Percentiles rank a stretch among this genome's conserved stretches.
Conservation (phyloP, 2,888 invertebrate species). For the Penaeus monodon region DNA sequence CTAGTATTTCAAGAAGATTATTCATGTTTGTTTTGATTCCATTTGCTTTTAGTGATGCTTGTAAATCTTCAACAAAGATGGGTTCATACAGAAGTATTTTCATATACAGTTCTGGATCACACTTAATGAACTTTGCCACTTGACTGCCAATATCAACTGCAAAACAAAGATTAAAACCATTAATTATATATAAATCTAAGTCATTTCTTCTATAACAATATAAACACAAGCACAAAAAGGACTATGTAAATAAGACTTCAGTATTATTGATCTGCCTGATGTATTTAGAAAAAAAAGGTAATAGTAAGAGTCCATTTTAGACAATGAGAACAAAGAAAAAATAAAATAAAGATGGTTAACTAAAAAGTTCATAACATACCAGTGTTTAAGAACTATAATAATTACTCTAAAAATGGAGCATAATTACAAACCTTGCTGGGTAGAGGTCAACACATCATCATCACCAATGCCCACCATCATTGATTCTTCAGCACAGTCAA, state of each 20-base stretch:
- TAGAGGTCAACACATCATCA: constrained; percentile 14
- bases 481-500: constrained; percentile 34
- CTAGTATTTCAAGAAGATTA: constrained; percentile 72
- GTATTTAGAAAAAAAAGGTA: no score
- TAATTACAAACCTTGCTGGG: constrained; percentile 41
- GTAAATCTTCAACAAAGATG: constrained; percentile 71
- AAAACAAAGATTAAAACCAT: constrained; percentile 1
- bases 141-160: constrained; percentile 65
- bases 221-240: no score
- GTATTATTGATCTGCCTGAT: no score
- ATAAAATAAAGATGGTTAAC: no score
- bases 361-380: no score
- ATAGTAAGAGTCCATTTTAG: no score
- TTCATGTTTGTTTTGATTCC: constrained; percentile 71
- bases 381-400: no score
- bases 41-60: constrained; percentile 69
- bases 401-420: no score
- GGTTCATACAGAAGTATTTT: constrained; percentile 73
- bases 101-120: constrained; percentile 70
- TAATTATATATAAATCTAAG: not conserved
- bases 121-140: constrained; percentile 67
- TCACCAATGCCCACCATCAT: not conserved
- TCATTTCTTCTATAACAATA: no score
- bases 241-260: no score
- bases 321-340: no score